Percentiles rank a stretch among this genome's conserved stretches.
These are phyloP conservation scores for Dolichomitus sp. DNA, from an alignment of 2,888 invertebrate species.

Conservation along the genomic window DNA sequence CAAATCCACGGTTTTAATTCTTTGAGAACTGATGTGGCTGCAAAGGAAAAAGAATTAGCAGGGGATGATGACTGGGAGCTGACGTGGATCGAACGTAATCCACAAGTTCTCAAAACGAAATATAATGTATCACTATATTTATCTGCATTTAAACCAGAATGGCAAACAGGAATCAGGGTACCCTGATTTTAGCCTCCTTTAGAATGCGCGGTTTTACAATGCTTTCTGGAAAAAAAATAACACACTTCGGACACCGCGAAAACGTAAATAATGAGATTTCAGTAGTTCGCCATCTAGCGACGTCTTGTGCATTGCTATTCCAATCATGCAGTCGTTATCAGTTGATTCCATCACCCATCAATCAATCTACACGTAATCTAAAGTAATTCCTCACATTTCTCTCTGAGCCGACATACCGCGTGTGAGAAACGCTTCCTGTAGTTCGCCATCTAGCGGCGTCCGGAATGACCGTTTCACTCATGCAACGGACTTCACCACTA, in stretches of 20 bases:
- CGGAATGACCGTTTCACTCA: not conserved
- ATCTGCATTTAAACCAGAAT: not conserved
- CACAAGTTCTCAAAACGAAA: not conserved
- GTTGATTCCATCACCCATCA: no score
- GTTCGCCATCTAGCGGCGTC: not conserved
- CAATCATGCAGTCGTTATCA: no score
- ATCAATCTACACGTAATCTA: not conserved
- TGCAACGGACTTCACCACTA: not conserved
- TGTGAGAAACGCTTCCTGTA: not conserved
- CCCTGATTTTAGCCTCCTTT: not conserved
- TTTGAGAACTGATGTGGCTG: not conserved
- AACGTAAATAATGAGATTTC: no score
- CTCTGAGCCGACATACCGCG: not conserved
- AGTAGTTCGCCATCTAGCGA: no score
- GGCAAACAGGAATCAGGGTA: not conserved
- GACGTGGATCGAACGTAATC: not conserved
- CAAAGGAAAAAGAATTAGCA: not conserved
- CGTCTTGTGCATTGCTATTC: no score
- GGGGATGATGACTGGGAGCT: not conserved
- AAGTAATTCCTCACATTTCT: not conserved
- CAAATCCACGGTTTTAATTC: slow-evolving; percentile 16
- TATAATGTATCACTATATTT: not conserved
- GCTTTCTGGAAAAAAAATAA: no score
- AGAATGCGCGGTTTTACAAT: not conserved
- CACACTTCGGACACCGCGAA: no score